Base-by-base conservation (phyloP, 2,113 vertebrate species). In the Poecile atricapillus region DNA sequence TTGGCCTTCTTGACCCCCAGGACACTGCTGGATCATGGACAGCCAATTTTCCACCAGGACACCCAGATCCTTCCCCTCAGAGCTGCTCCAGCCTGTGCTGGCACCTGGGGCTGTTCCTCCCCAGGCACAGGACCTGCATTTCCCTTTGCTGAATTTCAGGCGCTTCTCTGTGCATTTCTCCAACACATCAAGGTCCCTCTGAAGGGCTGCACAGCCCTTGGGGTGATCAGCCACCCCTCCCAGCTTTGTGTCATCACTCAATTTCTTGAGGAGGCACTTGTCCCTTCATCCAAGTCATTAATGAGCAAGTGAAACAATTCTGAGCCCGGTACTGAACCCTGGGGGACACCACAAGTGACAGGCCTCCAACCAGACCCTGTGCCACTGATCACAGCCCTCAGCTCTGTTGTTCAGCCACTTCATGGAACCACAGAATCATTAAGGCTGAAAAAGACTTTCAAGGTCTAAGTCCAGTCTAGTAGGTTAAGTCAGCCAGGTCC, bases 361-460 rank as follows among this genome's bases (percentile, higher is more conserved):
- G 39, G 23, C 3, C 39, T 53, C 63, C 84, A 78, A 4, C 13
- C 30, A 62, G 31, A 65, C 43, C 59, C 22, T 11, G 50, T 65
- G 50, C 18, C 44, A 31, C 31, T 28, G 25, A 19, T 33, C 2
- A 3, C 1, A 0, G 15, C 25, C 12, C 4, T 58, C 50, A 44
- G 44, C 15, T 58, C 59, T 65, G 43, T 8, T 30, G 15, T 17
- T 81, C 52, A 52, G 15, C 19, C 77, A 82, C 23, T 3, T 49
- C 67, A 49, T 15, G 12, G 43, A 73, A 73, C 22, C 68, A 73
- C 12, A 50, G 68, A 28, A 37, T 11, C 31, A 37, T 11, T 7
- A 27, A 33, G 18, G 43, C 0, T 58, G 44, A n/a, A 55, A 60
- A 75, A 68, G 19, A n/a, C 19, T 39, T 67, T 37, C 13, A 33